Evolutionary conservation across 2,113 vertebrate genomes (phyloP).

Genomic region (Hippolais icterina): DNA sequence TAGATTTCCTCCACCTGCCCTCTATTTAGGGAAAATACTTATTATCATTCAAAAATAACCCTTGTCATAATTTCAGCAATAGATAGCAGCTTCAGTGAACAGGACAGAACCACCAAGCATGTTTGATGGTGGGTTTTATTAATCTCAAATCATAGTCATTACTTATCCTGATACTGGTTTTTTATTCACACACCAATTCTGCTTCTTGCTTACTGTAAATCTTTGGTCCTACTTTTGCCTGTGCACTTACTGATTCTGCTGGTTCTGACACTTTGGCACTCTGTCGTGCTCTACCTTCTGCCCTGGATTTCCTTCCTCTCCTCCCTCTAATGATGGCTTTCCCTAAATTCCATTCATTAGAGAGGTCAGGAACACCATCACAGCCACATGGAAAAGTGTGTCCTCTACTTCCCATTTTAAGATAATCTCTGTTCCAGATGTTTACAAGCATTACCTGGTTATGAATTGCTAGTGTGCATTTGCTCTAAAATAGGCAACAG

Average conservation of each 20-base stretch:
- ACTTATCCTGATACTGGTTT: neutral
- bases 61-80: neutral
- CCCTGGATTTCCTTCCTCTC: slow-evolving; percentile 19
- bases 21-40: neutral
- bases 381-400: neutral
- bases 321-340: slow-evolving; percentile 9
- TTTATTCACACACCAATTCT: neutral
- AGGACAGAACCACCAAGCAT: neutral
- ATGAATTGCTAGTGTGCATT: neutral
- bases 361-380: slow-evolving; percentile 1
- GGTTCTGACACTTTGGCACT: neutral
- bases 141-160: neutral
- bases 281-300: neutral
- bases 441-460: neutral
- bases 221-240: neutral
- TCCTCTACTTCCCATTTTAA: slow-evolving; percentile 14
- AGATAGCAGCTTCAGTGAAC: neutral
- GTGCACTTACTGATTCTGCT: neutral
- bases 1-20: neutral
- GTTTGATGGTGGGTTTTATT: neutral
- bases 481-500: slow-evolving; percentile 30
- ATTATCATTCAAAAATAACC: neutral
- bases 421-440: neutral
- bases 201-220: neutral
- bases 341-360: slow-evolving; percentile 18